Base-by-base conservation (phyloP, 2,888 invertebrate genomes). In the Melitaea athalia region DNA sequence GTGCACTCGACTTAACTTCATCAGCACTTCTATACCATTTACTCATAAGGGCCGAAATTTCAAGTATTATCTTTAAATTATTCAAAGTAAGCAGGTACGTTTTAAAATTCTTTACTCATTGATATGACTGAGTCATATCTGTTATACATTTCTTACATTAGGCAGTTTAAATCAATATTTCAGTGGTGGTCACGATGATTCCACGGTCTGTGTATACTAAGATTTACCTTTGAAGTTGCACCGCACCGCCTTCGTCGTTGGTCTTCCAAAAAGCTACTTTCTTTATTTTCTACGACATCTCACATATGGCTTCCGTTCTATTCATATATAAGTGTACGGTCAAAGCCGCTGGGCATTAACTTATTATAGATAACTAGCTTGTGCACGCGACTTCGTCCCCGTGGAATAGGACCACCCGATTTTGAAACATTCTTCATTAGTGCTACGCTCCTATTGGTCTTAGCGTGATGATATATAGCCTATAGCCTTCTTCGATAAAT, bases 211-310 rank as follows among this genome's bases (percentile, higher is more conserved):
- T 71, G 70, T 72, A 65, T 70, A 64, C 59, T 59, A 77, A 72
- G 69, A 72, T 73, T 72, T 75, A 78, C 80, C 88, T 92, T 92
- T 92, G 91, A 92, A 80, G 88, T 88, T 73, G 72, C n/a, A 75
- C 87, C 85, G 86, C 77, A 75, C 87, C 85, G 86, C 77, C 88
- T 79, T 79, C 79, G 85, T 83, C 87, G 91, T 91, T 92, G 91
- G 91, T 91, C 92, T 78, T 76, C 79, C 80, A 81, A 80, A 82
- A 80, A 81, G 52, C 83, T 69, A 63, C 82, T 79, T 82, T 84
- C 83, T 88, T 89, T 89, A 85, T 84, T 79, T 78, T 74, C 72
- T 50, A 73, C 78, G 79, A 75, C 78, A 74, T 82, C 81, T 79
- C 80, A 81, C 82, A 81, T 84, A 82, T 80, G 82, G 86, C 84